phyloP scores from a whole-genome alignment of 2,888 invertebrate genomes.

The Drosophila flavopinicola region DNA sequence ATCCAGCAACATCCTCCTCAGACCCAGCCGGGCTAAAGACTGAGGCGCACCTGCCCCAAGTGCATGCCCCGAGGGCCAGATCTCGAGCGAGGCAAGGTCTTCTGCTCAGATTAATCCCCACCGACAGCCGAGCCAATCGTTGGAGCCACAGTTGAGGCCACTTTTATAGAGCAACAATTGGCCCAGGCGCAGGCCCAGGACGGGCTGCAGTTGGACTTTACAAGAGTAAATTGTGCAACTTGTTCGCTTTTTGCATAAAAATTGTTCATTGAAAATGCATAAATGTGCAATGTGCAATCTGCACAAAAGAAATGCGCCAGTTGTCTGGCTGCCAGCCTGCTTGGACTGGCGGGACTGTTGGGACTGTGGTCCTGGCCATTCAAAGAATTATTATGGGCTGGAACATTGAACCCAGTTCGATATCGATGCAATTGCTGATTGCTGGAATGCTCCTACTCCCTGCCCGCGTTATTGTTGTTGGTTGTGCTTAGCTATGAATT shows the following conservation, averaged over 20 bases:
- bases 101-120: constrained; percentile 75
- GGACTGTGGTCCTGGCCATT: constrained; percentile 38
- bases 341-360: constrained; percentile 4
- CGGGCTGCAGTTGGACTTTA: constrained; percentile 50
- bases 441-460: constrained; percentile 35
- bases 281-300: constrained; percentile 79
- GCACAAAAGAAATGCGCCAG: constrained; percentile 69
- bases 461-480: constrained; percentile 12
- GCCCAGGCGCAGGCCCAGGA: no score
- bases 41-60: constrained; percentile 60
- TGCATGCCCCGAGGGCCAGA: constrained; percentile 36
- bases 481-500: constrained; percentile 56
- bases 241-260: constrained; percentile 80
- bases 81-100: constrained; percentile 64
- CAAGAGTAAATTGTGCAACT: constrained; percentile 80
- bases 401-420: constrained; percentile 74
- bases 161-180: constrained; percentile 78
- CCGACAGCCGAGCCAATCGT: constrained; percentile 59
- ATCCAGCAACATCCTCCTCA: constrained; percentile 12
- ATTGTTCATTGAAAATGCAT: constrained; percentile 80
- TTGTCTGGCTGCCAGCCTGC: constrained; percentile 6
- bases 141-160: constrained; percentile 47
- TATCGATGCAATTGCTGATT: constrained; percentile 78
- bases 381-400: constrained; percentile 74
- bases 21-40: constrained; percentile 16